These are phyloP conservation scores for Drosophila siamana DNA, from an alignment of 2,888 invertebrate species.

Conservation along the genomic window DNA sequence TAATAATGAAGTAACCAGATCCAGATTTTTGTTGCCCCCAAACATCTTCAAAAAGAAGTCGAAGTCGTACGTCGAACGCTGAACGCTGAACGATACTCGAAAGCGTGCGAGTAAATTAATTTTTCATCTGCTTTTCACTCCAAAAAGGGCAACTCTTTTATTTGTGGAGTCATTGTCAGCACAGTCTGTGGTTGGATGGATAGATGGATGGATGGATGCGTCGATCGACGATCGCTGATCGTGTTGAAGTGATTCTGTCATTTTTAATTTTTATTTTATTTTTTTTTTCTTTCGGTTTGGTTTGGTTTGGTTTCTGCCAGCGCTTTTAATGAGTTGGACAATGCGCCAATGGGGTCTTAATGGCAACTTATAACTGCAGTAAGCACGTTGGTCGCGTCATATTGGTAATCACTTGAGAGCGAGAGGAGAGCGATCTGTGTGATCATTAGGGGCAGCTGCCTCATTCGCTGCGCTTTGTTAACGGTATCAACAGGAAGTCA, in stretches of 20 bases:
- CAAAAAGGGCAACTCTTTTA: slow-evolving; percentile 49
- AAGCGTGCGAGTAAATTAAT: slow-evolving; percentile 76
- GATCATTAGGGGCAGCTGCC: slow-evolving; percentile 77
- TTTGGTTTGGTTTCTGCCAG: slow-evolving; percentile 14
- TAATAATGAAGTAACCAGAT: slow-evolving; percentile 81
- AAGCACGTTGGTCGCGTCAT: slow-evolving; percentile 68
- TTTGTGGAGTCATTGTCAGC: slow-evolving; percentile 66
- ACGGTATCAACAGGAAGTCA: slow-evolving; percentile 72
- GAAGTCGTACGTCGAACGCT: not conserved
- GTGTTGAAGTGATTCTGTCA: slow-evolving; percentile 75
- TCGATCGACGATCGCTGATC: slow-evolving; percentile 54
- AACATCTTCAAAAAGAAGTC: slow-evolving; percentile 14
- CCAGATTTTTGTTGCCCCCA: slow-evolving; percentile 40
- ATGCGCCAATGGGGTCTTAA: slow-evolving; percentile 49
- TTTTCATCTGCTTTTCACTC: slow-evolving; percentile 68
- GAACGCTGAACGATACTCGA: slow-evolving; percentile 26
- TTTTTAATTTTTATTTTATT: slow-evolving; percentile 19
- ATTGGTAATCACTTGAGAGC: slow-evolving; percentile 76
- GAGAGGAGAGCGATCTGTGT: slow-evolving; percentile 50
- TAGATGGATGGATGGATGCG: slow-evolving; percentile 47
- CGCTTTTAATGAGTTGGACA: slow-evolving; percentile 76
- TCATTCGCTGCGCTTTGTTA: slow-evolving; percentile 78
- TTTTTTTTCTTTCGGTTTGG: too few relatives aligned
- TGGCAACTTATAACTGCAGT: slow-evolving; percentile 38
- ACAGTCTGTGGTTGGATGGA: slow-evolving; percentile 38